These are phyloP conservation scores for Andrena haemorrhoa DNA, from an alignment of 2,888 invertebrate genomes.

Conservation along the genomic window DNA sequence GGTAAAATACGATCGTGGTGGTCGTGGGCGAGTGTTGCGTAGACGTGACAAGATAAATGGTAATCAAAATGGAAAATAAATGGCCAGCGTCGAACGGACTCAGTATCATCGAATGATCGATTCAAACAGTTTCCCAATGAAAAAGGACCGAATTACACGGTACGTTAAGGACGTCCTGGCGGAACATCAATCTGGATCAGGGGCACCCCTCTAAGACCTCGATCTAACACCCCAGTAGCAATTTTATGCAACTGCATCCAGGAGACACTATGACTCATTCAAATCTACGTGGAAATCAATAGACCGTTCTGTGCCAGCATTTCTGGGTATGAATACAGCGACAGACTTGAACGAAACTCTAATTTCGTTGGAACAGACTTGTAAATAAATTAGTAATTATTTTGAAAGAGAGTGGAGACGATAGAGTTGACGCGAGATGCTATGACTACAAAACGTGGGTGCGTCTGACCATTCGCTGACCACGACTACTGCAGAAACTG, in stretches of 20 bases:
- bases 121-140: constrained; percentile 53
- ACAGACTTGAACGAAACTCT: neutral
- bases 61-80: constrained; percentile 32
- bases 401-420: neutral
- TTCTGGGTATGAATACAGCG: neutral
- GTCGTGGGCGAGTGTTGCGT: neutral
- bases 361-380: neutral
- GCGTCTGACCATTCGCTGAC: constrained; percentile 3
- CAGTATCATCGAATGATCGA: constrained; percentile 57
- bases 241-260: constrained; percentile 70
- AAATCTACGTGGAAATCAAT: constrained; percentile 56
- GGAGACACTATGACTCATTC: constrained; percentile 64
- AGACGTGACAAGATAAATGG: constrained; percentile 1
- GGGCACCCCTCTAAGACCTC: constrained; percentile 50
- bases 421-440: neutral
- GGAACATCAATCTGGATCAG: constrained; percentile 79
- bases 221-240: constrained; percentile 47
- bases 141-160: constrained; percentile 72
- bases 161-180: constrained; percentile 67
- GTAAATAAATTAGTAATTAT: neutral
- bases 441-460: neutral
- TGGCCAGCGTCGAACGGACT: neutral
- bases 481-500: constrained; percentile 15
- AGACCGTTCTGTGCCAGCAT: neutral
- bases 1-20: neutral